Evolutionary conservation across 2,113 vertebrate genomes (phyloP).

Genomic region (Actenoides hombroni): DNA sequence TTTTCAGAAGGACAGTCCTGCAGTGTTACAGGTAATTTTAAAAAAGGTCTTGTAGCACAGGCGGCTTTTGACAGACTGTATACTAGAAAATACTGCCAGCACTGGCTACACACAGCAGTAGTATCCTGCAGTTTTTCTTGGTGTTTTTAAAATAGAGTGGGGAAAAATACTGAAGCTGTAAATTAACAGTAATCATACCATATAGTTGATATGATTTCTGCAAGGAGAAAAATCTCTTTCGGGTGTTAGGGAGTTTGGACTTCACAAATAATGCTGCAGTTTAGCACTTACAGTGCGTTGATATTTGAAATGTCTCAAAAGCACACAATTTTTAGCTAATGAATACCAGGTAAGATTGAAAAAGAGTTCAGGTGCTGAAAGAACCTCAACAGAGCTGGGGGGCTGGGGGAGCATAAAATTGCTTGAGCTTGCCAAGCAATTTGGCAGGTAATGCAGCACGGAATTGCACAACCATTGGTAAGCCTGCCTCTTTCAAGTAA

Average conservation of each 20-base stretch:
- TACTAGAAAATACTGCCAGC: background rate
- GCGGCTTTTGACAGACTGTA: background rate
- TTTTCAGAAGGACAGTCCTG: background rate
- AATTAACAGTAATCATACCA: background rate
- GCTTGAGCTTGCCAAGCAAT: background rate
- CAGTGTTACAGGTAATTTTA: background rate
- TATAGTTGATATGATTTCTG: background rate
- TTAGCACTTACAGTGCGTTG: background rate
- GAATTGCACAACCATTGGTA: constrained; percentile 10
- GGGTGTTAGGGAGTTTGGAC: background rate
- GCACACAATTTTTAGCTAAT: background rate
- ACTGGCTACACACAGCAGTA: background rate
- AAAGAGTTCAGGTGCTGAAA: background rate
- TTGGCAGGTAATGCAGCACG: constrained; percentile 3
- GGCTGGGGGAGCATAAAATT: background rate
- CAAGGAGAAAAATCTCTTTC: background rate
- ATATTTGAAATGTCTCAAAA: background rate
- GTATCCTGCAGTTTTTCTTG: background rate
- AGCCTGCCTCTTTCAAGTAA: constrained; percentile 21
- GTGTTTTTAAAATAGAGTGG: background rate
- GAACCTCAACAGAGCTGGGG: background rate
- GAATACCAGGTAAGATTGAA: background rate
- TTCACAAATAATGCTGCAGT: background rate
- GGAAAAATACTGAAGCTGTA: background rate
- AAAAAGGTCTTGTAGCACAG: background rate